Conservation (phyloP, 2,888 invertebrate genomes). For the Stenolophus ochropezus region DNA sequence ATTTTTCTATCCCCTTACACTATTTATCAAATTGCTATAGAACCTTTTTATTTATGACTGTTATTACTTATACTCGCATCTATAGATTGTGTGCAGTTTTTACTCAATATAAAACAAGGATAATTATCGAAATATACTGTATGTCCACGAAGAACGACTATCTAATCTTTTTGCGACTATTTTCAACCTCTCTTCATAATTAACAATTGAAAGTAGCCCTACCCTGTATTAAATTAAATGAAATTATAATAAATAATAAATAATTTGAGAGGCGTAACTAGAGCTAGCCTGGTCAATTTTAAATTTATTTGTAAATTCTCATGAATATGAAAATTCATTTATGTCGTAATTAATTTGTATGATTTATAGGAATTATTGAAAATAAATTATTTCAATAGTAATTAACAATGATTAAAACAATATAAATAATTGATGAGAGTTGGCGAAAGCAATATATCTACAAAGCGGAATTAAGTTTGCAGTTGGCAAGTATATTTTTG, state of each 20-base stretch:
- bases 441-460: background rate
- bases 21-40: constrained; percentile 35
- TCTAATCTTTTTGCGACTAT: too few species aligned
- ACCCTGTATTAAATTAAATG: too few species aligned
- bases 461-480: background rate
- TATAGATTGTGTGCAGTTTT: too few species aligned
- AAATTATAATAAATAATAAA: too few species aligned
- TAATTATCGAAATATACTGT: too few species aligned
- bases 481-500: constrained; percentile 4
- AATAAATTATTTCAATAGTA: constrained; percentile 11
- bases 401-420: constrained; percentile 1
- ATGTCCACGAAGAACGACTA: too few species aligned
- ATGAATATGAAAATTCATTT: background rate
- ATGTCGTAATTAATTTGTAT: constrained; percentile 6
- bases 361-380: constrained; percentile 17
- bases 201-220: too few species aligned
- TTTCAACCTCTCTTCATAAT: too few species aligned
- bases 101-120: too few species aligned
- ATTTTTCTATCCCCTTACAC: constrained; percentile 23
- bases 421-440: background rate
- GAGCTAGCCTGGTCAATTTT: background rate
- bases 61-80: too few species aligned
- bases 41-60: too few species aligned
- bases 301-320: background rate
- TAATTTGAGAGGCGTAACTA: background rate